Conservation (phyloP, 2,888 invertebrate genomes). For the Piscicola geometra region DNA sequence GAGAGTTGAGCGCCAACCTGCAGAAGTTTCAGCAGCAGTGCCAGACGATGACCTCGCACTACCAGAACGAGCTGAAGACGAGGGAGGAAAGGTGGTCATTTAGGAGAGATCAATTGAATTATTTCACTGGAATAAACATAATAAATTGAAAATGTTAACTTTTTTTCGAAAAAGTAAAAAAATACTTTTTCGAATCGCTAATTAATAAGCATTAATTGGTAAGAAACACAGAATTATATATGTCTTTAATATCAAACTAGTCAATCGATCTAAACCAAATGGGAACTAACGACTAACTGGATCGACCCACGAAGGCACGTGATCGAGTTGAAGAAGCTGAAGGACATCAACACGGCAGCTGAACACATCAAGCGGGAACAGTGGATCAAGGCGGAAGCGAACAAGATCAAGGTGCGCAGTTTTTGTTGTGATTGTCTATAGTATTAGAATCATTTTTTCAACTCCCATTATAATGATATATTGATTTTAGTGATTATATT, state of each 20-base stretch:
- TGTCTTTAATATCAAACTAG: no score
- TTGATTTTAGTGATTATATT: no score
- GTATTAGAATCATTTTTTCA: no score
- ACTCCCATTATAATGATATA: no score
- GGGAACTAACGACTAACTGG: not conserved
- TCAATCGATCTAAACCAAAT: conserved; percentile 7
- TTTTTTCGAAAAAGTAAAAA: no score
- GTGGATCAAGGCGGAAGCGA: conserved; percentile 58
- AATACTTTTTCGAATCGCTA: no score
- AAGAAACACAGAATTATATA: no score
- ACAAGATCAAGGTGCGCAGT: conserved; percentile 54
- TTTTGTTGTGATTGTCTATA: no score
- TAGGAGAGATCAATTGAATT: no score
- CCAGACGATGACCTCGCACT: conserved; percentile 55
- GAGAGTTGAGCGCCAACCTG: conserved; percentile 54
- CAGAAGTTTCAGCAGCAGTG: conserved; percentile 55
- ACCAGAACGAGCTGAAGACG: conserved; percentile 52
- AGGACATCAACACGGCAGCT: conserved; percentile 55
- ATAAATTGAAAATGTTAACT: no score
- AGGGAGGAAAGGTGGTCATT: conserved; percentile 52
- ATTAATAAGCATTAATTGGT: no score
- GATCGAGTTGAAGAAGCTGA: conserved; percentile 54
- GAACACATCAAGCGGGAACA: conserved; percentile 56
- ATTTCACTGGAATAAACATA: no score
- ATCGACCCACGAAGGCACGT: conserved; percentile 48